Percentiles rank a stretch among this genome's conserved stretches.
Evolutionary conservation across 1,140 invertebrate genomes (phyloP).

Genomic region (Babylonia areolata): DNA sequence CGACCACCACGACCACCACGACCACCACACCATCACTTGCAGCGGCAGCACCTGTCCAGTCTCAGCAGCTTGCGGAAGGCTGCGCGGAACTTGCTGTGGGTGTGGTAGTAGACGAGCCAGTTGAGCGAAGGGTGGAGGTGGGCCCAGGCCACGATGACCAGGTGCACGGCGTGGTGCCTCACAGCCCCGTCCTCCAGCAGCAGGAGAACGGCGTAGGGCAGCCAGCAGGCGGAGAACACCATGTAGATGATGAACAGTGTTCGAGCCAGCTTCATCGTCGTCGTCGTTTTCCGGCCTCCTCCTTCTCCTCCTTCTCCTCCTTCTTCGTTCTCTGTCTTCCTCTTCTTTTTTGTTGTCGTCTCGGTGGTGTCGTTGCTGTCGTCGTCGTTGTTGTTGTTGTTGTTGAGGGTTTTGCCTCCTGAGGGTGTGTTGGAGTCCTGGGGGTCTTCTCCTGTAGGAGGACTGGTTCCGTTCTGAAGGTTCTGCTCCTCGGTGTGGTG

Average conservation of each 20-base stretch:
- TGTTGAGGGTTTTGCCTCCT: too few species aligned
- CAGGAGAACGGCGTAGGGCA: slow-evolving; percentile 43
- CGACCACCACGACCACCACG: too few species aligned
- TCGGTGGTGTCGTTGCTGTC: neutral
- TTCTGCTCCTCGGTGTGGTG: too few species aligned
- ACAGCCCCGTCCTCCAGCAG: slow-evolving; percentile 31
- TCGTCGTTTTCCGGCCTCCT: neutral
- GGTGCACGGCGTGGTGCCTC: slow-evolving; percentile 30
- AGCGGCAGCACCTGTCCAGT: slow-evolving; percentile 34
- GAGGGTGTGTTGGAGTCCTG: neutral
- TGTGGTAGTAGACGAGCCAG: slow-evolving; percentile 44
- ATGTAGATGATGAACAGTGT: slow-evolving; percentile 45
- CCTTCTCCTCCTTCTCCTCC: neutral
- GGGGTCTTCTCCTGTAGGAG: too few species aligned
- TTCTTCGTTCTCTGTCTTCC: neutral
- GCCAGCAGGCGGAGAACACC: slow-evolving; percentile 47
- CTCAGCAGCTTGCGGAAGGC: slow-evolving; percentile 41
- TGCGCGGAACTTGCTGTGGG: slow-evolving; percentile 38
- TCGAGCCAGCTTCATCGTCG: slow-evolving; percentile 33
- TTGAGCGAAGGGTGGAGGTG: slow-evolving; percentile 47
- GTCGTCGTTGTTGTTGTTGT: neutral
- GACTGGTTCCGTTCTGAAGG: too few species aligned
- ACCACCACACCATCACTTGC: too few species aligned
- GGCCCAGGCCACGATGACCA: slow-evolving; percentile 36
- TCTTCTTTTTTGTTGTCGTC: too few species aligned